Evolutionary conservation across 2,113 vertebrate species (phyloP).

Genomic region (Coregonus clupeaformis): DNA sequence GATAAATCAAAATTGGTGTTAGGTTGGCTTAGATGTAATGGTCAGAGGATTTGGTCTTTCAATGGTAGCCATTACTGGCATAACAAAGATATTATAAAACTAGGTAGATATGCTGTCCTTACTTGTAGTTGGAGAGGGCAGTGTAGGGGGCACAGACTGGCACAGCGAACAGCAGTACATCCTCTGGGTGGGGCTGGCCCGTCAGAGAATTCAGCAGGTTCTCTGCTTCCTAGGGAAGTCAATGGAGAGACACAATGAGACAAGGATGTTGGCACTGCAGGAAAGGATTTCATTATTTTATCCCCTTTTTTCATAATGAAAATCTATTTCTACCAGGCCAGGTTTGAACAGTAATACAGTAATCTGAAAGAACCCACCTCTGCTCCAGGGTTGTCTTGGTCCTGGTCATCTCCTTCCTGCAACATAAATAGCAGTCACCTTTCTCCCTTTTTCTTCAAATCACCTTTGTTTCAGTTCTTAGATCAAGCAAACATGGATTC

Average conservation of each 20-base stretch:
- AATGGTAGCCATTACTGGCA: too few species aligned
- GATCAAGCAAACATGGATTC: too few species aligned
- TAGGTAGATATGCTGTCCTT: constrained; percentile 38
- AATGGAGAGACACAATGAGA: neutral
- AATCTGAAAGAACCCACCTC: constrained; percentile 76
- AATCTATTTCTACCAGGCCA: neutral
- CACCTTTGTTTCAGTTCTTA: neutral
- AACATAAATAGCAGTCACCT: constrained; percentile 24
- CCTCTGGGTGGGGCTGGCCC: constrained; percentile 88
- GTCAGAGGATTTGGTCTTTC: too few species aligned
- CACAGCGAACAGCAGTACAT: constrained; percentile 88
- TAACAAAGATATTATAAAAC: too few species aligned
- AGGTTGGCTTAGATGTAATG: too few species aligned
- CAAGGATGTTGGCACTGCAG: neutral
- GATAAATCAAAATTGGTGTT: too few species aligned
- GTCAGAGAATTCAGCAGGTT: constrained; percentile 86
- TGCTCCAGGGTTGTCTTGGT: constrained; percentile 82
- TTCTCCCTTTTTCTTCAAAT: neutral
- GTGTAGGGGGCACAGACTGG: constrained; percentile 94
- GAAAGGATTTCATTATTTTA: neutral
- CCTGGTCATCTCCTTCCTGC: constrained; percentile 83
- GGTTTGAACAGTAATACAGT: neutral
- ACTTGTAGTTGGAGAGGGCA: constrained; percentile 90
- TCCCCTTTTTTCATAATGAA: neutral
- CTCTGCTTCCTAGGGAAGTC: constrained; percentile 75